These are phyloP conservation scores for Leucophora obtusa DNA, from an alignment of 2,888 invertebrate genomes.

Conservation along the genomic window DNA sequence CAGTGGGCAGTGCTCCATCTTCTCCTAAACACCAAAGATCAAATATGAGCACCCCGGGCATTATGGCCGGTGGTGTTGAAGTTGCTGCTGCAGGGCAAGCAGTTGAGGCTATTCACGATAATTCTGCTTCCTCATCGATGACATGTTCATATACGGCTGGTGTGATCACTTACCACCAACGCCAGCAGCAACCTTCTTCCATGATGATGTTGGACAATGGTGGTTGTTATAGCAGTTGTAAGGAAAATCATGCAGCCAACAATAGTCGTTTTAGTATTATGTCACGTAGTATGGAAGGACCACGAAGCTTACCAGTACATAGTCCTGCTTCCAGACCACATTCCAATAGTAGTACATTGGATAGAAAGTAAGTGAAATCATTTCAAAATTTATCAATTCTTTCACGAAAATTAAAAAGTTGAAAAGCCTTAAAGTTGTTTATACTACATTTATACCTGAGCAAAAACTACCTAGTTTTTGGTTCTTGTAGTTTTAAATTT, in stretches of 20 bases:
- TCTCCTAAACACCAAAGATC: slow-evolving; percentile 80
- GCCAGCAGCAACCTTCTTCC: slow-evolving; percentile 34
- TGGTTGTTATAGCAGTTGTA: slow-evolving; percentile 47
- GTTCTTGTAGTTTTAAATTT: no score
- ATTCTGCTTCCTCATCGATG: slow-evolving; percentile 67
- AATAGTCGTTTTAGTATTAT: slow-evolving; percentile 78
- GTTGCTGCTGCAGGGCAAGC: slow-evolving; percentile 77
- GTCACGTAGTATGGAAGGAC: slow-evolving; percentile 83
- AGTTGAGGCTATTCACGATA: slow-evolving; percentile 74
- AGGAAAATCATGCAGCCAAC: slow-evolving; percentile 65
- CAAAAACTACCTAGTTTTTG: no score
- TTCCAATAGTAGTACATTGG: slow-evolving; percentile 79
- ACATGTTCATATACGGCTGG: slow-evolving; percentile 72
- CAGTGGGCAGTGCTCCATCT: slow-evolving; percentile 83
- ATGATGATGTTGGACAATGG: slow-evolving; percentile 64
- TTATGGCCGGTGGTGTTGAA: slow-evolving; percentile 70
- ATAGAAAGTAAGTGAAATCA: slow-evolving; percentile 79
- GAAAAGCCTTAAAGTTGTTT: no score
- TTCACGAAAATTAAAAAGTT: no score
- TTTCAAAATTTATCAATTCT: no score
- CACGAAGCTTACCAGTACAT: slow-evolving; percentile 80
- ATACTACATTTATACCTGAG: no score
- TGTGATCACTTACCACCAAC: slow-evolving; percentile 54
- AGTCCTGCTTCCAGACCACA: slow-evolving; percentile 77
- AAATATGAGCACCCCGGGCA: slow-evolving; percentile 78